Evolutionary conservation across 2,888 invertebrate genomes (phyloP).

Genomic region (Pseudanteris insignis): DNA sequence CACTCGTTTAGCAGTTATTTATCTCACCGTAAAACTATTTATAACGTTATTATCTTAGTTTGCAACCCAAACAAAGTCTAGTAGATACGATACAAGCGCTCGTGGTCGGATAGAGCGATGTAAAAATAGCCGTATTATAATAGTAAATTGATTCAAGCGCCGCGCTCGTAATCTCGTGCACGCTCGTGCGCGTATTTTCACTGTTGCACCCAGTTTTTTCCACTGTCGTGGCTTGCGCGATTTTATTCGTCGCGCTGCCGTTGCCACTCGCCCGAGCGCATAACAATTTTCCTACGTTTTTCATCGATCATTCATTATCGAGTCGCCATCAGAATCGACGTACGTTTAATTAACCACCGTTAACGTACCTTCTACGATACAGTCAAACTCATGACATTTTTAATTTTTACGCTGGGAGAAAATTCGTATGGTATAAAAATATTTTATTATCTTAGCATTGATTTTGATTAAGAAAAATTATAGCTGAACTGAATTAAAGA

Average conservation of each 20-base stretch:
- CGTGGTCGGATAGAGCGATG: constrained; percentile 23
- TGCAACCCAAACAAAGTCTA: constrained; percentile 38
- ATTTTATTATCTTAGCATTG: too few species aligned
- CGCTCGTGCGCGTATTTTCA: constrained; percentile 20
- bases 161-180: constrained; percentile 35
- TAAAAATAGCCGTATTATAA: constrained; percentile 39
- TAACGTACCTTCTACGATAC: too few species aligned
- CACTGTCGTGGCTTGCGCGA: constrained; percentile 30
- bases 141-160: constrained; percentile 40
- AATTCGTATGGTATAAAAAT: too few species aligned
- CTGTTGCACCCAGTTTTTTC: constrained; percentile 16
- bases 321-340: constrained; percentile 23
- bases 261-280: constrained; percentile 24
- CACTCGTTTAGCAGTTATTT: constrained; percentile 6
- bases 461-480: too few species aligned
- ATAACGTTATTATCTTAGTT: constrained; percentile 31
- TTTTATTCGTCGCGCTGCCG: constrained; percentile 21
- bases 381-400: neutral
- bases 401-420: neutral
- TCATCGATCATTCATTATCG: constrained; percentile 43
- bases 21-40: constrained; percentile 11
- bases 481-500: neutral
- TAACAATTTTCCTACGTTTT: constrained; percentile 31
- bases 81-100: constrained; percentile 21
- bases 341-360: constrained; percentile 28